Evolutionary conservation across 1,140 invertebrate species (phyloP).

Genomic region (Octopus bimaculoides): DNA sequence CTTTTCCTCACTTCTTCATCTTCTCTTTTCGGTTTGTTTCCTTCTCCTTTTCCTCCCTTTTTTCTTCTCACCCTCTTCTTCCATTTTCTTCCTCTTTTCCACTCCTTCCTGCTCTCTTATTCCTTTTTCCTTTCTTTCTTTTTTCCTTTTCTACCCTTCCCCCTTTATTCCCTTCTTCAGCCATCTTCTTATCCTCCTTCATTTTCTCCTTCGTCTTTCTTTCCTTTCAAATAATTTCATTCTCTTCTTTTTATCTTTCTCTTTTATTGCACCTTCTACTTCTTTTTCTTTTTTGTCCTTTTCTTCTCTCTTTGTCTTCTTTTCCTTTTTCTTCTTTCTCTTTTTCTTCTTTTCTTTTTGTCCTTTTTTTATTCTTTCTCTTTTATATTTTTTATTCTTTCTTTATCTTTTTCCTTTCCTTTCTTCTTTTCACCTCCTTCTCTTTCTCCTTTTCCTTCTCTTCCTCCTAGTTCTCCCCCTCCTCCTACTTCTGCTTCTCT

Average conservation of each 20-base stretch:
- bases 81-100: neutral
- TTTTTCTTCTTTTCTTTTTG: neutral
- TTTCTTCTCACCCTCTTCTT: neutral
- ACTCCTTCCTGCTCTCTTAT: neutral
- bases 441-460: neutral
- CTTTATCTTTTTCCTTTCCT: neutral
- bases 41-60: neutral
- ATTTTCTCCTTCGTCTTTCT: neutral
- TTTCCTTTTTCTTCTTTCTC: neutral
- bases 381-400: neutral
- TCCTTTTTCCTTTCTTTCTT: neutral
- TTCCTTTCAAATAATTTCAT: neutral
- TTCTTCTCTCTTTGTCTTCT: neutral
- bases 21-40: neutral
- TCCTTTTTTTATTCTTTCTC: neutral
- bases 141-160: neutral
- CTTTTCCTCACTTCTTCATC: neutral
- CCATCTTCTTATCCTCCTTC: neutral
- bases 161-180: neutral
- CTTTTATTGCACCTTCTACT: neutral
- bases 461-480: neutral
- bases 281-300: neutral
- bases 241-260: neutral
- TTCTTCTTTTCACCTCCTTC: neutral
- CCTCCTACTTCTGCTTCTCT: neutral